Evolutionary conservation across 2,888 invertebrate genomes (phyloP).

Genomic region (Bibio marci): DNA sequence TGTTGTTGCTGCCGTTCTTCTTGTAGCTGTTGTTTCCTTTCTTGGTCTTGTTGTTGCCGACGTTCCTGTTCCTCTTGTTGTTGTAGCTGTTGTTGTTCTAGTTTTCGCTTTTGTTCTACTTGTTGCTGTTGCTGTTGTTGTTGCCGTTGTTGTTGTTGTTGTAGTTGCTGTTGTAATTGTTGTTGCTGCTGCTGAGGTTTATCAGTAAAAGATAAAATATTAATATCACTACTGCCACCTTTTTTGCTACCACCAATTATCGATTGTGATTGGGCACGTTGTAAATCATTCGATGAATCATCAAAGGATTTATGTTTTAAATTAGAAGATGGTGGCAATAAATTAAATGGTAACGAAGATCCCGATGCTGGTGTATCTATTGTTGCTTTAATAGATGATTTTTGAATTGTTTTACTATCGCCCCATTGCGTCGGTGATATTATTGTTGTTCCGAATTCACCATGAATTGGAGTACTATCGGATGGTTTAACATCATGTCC

Average conservation of each 20-base stretch:
- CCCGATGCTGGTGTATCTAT: slow-evolving; percentile 15
- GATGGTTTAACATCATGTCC: slow-evolving; percentile 33
- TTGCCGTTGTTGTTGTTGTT: neutral
- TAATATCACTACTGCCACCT: slow-evolving; percentile 16
- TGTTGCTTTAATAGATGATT: slow-evolving; percentile 6
- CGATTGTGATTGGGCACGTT: slow-evolving; percentile 52
- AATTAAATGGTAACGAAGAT: slow-evolving; percentile 10
- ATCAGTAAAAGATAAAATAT: too few relatives aligned
- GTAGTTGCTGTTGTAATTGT: too few relatives aligned
- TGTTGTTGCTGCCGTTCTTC: too few relatives aligned
- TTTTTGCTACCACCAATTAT: slow-evolving; percentile 40
- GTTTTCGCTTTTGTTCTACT: slow-evolving; percentile 3
- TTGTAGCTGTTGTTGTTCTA: slow-evolving; percentile 8
- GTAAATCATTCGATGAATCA: slow-evolving; percentile 40
- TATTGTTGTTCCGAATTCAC: slow-evolving; percentile 24
- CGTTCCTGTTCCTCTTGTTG: neutral
- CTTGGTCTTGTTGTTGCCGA: too few relatives aligned
- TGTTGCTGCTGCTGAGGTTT: neutral
- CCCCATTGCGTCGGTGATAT: slow-evolving; percentile 31
- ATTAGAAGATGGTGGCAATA: slow-evolving; percentile 13
- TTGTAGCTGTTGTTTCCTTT: neutral
- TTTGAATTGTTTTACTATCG: slow-evolving; percentile 23
- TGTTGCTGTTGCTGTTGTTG: too few relatives aligned
- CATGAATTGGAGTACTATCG: slow-evolving; percentile 26
- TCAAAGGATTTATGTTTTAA: slow-evolving; percentile 19